A percentile compares a stretch with the other conserved stretches of the same genome.
Conservation (phyloP, 1,140 invertebrate genomes). For the Lordiphosa collinella region DNA sequence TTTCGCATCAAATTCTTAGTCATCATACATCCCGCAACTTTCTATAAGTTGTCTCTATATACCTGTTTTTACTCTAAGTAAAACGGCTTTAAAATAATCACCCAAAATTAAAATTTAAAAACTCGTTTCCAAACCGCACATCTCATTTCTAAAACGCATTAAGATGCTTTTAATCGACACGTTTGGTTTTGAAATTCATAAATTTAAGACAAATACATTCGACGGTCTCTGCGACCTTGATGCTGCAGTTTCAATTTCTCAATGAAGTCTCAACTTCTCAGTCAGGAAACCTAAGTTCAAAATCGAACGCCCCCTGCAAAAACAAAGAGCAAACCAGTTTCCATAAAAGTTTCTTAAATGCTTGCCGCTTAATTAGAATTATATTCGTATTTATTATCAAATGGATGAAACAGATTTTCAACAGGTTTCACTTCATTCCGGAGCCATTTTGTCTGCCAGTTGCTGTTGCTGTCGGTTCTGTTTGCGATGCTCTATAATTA, state of each 20-base stretch:
- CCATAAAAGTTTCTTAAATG: conserved; percentile 8
- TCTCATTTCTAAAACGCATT: not conserved
- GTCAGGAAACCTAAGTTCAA: conserved; percentile 28
- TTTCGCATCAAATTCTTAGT: no score
- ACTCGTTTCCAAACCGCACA: conserved; percentile 5
- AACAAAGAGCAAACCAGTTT: conserved; percentile 34
- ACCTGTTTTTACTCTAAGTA: not conserved
- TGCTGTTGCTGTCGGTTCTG: conserved; percentile 6
- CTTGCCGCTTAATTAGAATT: conserved; percentile 18
- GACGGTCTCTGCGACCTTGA: conserved; percentile 34
- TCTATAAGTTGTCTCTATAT: no score
- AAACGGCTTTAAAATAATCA: not conserved
- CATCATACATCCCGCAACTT: no score
- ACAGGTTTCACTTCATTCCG: conserved; percentile 48
- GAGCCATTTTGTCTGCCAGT: conserved; percentile 61
- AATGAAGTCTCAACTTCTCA: conserved; percentile 39
- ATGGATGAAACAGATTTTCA: conserved; percentile 28
- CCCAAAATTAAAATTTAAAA: not conserved
- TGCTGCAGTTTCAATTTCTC: conserved; percentile 47
- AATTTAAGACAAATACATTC: no score
- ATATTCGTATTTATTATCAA: conserved; percentile 25
- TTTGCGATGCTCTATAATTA: conserved; percentile 37
- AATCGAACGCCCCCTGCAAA: conserved; percentile 18
- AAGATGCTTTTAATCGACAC: conserved; percentile 16
- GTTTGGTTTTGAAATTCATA: conserved; percentile 11